Evolutionary conservation across 2,113 vertebrate species (phyloP).

Genomic region (Petromus typicus): DNA sequence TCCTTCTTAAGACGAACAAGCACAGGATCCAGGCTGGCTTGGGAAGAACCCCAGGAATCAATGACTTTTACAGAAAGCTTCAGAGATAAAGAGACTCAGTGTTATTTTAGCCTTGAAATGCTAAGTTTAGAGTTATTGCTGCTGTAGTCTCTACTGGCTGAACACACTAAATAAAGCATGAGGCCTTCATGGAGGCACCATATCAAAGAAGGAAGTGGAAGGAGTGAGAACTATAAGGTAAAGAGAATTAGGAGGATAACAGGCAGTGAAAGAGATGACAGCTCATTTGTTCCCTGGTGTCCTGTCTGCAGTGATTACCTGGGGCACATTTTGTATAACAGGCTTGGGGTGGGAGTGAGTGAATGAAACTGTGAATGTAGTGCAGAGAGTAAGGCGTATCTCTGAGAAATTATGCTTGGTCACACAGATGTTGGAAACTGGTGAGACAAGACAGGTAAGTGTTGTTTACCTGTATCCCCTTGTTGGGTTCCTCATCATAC

Average conservation of each 20-base stretch:
- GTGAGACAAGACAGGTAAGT: background rate
- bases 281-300: background rate
- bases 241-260: background rate
- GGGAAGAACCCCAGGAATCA: background rate
- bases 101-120: background rate
- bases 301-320: background rate
- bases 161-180: background rate
- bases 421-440: background rate
- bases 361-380: background rate
- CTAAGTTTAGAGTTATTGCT: background rate
- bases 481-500: slow-evolving; percentile 45
- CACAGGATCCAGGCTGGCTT: background rate
- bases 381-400: background rate
- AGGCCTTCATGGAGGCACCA: background rate
- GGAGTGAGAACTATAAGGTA: background rate
- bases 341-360: background rate
- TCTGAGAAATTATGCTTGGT: background rate
- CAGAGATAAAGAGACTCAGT: background rate
- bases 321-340: background rate
- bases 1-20: background rate
- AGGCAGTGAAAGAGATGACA: background rate
- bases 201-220: background rate
- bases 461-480: slow-evolving; percentile 76
- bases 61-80: background rate
- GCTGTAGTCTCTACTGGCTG: background rate